Evolutionary conservation across 2,113 vertebrate genomes (phyloP), one percentile per base, ranked within the genome.

Genomic region (Abramis brama): DNA sequence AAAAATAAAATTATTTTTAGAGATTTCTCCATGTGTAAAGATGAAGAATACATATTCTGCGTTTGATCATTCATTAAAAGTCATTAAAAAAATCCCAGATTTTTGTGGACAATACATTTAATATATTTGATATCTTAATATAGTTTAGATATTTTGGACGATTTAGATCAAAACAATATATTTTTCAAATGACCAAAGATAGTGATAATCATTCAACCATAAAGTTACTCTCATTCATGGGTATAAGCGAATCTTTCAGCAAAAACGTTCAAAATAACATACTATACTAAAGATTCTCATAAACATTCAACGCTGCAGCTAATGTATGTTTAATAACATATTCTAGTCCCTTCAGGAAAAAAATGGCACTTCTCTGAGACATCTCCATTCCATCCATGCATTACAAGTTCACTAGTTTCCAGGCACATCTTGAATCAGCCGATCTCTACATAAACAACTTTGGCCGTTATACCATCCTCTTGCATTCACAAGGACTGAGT

Each of bases 401-500:
- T 57, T 23, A 57, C 55, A 21, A 57, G 30, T 64, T 39, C 25
- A 70, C 5, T 73, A 59, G 50, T 43, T 52, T 52, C 13, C 36
- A 62, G 36, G 33, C 30, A 64, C 78, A 43, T 78, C 47, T 45
- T 30, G 6, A 43, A 4, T 43, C 60, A 68, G n/a, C 39, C 25
- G 78, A 45, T 52, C 23, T 79, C 60, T 19, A 33, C 30, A 76
- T 64, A 43, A 45, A 75, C 52, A 70, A 77, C 71, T 70, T 86
- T n/a, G 60, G 80, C 64, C 70, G 83, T 79, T 73, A 66, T 52
- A 62, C 62, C 25, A 57, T 66, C 25, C 33, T 74, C 19, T 68
- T 80, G 66, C 81, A 74, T 81, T 77, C 74, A 75, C 73, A 83
- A 52, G 83, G 59, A 79, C 17, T 83, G 76, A 75, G 25, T 70